Evolutionary conservation across 2,113 vertebrate species (phyloP).

Genomic region (Anolis carolinensis): DNA sequence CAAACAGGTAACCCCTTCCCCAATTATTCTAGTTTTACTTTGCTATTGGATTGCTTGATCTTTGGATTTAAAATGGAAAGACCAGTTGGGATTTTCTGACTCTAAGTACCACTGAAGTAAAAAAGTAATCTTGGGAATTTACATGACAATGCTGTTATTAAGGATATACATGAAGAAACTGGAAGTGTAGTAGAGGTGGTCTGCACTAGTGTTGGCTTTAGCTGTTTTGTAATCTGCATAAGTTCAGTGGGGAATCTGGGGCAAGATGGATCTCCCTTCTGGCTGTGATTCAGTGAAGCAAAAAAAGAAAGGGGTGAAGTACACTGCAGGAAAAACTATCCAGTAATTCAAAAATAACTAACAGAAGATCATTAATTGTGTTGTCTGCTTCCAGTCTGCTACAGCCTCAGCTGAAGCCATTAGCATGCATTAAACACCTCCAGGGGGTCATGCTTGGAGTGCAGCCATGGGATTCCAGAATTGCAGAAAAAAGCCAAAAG

Average conservation of each 20-base stretch:
- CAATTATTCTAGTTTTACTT: not conserved
- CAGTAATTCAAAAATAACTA: conserved; percentile 67
- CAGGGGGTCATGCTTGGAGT: conserved; percentile 70
- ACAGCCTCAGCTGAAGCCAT: conserved; percentile 59
- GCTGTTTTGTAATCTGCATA: conserved; percentile 23
- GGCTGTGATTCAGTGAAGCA: conserved; percentile 49
- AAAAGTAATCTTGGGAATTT: conserved; percentile 36
- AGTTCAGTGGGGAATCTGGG: conserved; percentile 40
- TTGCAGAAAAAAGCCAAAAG: conserved; percentile 56
- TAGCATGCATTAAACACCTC: conserved; percentile 70
- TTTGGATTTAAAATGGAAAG: not conserved
- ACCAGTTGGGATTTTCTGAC: conserved; percentile 13
- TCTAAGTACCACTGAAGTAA: fast-evolving
- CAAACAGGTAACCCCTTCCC: not conserved
- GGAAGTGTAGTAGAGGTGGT: not conserved
- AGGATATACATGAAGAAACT: not conserved
- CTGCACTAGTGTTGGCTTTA: fast-evolving
- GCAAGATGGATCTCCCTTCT: conserved; percentile 49
- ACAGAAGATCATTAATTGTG: conserved; percentile 70
- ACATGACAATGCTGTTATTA: conserved; percentile 5
- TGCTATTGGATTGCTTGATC: not conserved
- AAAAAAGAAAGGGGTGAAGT: conserved; percentile 43
- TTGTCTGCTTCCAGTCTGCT: conserved; percentile 68
- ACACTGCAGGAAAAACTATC: conserved; percentile 52
- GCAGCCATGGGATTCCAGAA: conserved; percentile 68